Evolutionary conservation across 1,140 invertebrate species (phyloP).

Genomic region (Drosophila lini): DNA sequence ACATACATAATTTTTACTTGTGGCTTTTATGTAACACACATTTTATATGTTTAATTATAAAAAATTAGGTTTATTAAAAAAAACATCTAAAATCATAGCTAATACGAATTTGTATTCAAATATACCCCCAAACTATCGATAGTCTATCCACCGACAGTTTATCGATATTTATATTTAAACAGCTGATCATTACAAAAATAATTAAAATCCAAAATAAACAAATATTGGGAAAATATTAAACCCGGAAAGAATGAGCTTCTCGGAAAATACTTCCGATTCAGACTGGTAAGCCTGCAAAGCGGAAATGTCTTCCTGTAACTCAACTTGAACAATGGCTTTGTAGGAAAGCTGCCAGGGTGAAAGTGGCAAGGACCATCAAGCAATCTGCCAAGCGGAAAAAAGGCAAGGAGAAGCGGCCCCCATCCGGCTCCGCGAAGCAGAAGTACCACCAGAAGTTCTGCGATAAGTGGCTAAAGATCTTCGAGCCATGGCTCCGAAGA

Average conservation of each 20-base stretch:
- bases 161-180: slow-evolving; percentile 88
- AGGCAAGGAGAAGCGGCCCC: slow-evolving; percentile 9
- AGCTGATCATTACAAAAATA: slow-evolving; percentile 84
- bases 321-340: background rate
- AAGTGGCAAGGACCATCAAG: slow-evolving; percentile 45
- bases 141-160: slow-evolving; percentile 4
- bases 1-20: background rate
- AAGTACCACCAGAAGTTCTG: slow-evolving; percentile 78
- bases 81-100: background rate
- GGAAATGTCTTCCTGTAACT: too few relatives aligned
- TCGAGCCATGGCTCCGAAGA: slow-evolving; percentile 71
- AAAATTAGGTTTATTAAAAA: background rate
- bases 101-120: background rate
- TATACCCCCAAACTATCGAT: slow-evolving; percentile 21
- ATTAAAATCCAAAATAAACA: slow-evolving; percentile 10
- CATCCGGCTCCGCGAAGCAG: slow-evolving; percentile 32
- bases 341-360: slow-evolving; percentile 70
- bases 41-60: background rate
- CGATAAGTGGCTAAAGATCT: slow-evolving; percentile 78
- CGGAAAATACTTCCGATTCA: slow-evolving; percentile 74
- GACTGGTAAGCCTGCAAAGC: slow-evolving; percentile 59
- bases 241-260: slow-evolving; percentile 66
- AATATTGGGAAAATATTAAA: slow-evolving; percentile 7
- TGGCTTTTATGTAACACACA: background rate
- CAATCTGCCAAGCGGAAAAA: slow-evolving; percentile 24